Conservation (phyloP, 2,113 vertebrate genomes). For the Oenanthe melanoleuca region DNA sequence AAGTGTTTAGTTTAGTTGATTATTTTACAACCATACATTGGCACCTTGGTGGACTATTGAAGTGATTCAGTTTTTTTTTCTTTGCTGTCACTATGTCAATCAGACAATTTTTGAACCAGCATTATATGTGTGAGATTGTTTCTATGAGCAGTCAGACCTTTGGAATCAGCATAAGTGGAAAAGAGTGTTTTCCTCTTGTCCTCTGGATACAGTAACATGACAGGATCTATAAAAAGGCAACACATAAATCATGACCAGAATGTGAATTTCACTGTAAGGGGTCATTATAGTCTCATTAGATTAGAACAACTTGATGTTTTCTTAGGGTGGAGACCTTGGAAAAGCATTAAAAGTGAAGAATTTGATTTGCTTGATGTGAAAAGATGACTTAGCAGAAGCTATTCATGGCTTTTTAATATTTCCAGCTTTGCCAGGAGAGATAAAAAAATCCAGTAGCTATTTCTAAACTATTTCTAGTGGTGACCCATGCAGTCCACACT, state of each 20-base stretch:
- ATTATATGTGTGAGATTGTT: not conserved
- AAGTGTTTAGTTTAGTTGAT: not conserved
- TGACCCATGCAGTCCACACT: not conserved
- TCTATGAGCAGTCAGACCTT: not conserved
- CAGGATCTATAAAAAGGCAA: not conserved
- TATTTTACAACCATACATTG: not conserved
- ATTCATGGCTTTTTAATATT: not conserved
- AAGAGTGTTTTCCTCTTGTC: not conserved
- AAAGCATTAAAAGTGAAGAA: not conserved
- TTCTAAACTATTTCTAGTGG: not conserved
- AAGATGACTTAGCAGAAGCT: not conserved
- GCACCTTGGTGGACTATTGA: not conserved
- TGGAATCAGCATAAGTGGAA: not conserved
- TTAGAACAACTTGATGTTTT: not conserved
- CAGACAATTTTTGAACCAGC: not conserved
- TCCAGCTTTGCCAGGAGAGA: not conserved
- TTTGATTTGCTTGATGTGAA: not conserved
- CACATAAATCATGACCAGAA: not conserved
- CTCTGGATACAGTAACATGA: not conserved
- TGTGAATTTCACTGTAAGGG: not conserved
- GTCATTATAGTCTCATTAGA: not conserved
- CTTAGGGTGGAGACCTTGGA: not conserved
- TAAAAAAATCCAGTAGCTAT: not conserved
- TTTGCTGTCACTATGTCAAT: not conserved
- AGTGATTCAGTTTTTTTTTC: not conserved